These are phyloP conservation scores for Poeciliopsis turrubarensis DNA, from an alignment of 2,113 vertebrate genomes.

Conservation along the genomic window DNA sequence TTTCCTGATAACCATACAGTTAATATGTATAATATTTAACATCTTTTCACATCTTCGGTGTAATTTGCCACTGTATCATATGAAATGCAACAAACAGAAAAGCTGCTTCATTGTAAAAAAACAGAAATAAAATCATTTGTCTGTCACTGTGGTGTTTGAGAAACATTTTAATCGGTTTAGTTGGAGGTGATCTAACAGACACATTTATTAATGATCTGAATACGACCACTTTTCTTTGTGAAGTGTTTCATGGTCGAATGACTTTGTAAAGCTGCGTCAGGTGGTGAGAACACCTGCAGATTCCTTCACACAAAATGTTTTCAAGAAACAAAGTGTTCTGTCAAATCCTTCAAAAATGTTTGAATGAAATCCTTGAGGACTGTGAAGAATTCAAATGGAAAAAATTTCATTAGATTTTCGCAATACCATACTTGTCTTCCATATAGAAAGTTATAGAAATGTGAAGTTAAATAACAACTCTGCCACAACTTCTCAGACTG, in stretches of 20 bases:
- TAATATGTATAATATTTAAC: too few species aligned
- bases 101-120: not conserved
- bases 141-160: not conserved
- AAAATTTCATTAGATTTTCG: constrained; percentile 4
- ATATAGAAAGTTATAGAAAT: not conserved
- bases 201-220: not conserved
- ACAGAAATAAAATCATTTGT: not conserved
- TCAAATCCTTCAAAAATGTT: constrained; percentile 24
- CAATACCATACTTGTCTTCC: not conserved
- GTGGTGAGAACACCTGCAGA: not conserved
- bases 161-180: constrained; percentile 3
- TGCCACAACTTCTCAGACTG: not conserved
- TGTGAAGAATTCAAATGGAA: not conserved
- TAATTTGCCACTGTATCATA: too few species aligned
- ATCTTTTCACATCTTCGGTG: too few species aligned
- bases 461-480: not conserved
- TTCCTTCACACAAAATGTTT: constrained; percentile 3
- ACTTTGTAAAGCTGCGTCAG: not conserved
- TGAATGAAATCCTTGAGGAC: not conserved
- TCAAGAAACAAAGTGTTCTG: not conserved
- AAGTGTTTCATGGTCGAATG: constrained; percentile 3
- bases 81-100: too few species aligned
- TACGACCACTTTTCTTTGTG: constrained; percentile 11
- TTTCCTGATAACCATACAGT: too few species aligned
- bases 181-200: constrained; percentile 27